Percentiles rank a stretch among this genome's conserved stretches.
Evolutionary conservation across 2,888 invertebrate species (phyloP).

Genomic region (Hypsopygia costalis): DNA sequence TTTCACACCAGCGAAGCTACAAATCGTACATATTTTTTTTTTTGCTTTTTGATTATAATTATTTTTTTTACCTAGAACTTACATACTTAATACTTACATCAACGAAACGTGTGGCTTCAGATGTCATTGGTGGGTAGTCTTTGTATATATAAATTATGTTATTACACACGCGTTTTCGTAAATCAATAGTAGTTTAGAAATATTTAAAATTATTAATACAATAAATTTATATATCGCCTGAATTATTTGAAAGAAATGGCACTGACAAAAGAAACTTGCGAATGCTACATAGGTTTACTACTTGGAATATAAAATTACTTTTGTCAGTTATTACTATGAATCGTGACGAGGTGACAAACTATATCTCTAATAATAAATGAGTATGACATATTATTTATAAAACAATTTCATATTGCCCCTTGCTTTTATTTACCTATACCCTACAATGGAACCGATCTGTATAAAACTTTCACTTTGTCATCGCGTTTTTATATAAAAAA

Average conservation of each 20-base stretch:
- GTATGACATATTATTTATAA: conserved; percentile 23
- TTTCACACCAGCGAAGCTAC: conserved; percentile 67
- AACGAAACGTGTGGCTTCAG: conserved; percentile 73
- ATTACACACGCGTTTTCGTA: conserved; percentile 49
- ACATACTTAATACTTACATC: conserved; percentile 76
- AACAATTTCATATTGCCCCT: conserved; percentile 25
- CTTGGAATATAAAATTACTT: conserved; percentile 29
- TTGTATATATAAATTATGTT: conserved; percentile 46
- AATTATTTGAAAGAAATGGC: conserved; percentile 32
- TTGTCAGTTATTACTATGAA: conserved; percentile 32
- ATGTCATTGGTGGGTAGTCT: conserved; percentile 77
- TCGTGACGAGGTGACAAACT: conserved; percentile 3
- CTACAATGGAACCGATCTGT: conserved; percentile 23
- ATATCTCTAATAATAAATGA: conserved; percentile 18
- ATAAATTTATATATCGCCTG: conserved; percentile 10
- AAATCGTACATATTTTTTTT: conserved; percentile 48
- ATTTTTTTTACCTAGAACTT: conserved; percentile 72
- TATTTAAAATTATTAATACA: conserved; percentile 24
- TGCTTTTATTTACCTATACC: conserved; percentile 16
- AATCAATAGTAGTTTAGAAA: conserved; percentile 34
- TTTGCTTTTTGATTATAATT: conserved; percentile 53
- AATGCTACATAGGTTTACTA: conserved; percentile 30
- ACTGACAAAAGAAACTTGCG: conserved; percentile 46
- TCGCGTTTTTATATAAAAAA: conserved; percentile 26
- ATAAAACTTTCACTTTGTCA: conserved; percentile 24